Base-by-base conservation (phyloP, 2,888 invertebrate genomes). In the Rhodophaea formosa region DNA sequence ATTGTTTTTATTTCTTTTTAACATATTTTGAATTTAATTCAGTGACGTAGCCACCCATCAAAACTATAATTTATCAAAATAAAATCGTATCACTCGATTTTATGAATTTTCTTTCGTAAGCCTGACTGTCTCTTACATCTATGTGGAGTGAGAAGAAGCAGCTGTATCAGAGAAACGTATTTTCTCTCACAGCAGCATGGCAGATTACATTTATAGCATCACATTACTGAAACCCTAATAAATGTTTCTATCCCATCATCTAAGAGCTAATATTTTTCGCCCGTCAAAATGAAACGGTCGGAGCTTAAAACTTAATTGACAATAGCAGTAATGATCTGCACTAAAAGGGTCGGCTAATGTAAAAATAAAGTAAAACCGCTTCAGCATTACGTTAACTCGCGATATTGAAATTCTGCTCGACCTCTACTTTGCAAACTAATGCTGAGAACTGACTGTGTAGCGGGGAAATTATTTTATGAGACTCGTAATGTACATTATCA, bases 301-400 rank as follows among this genome's bases (percentile, higher is more conserved):
- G 17, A 46, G 46, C 46, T 46, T 23, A 46, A 46, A 23, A 17
- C 46, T 46, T 46, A 46, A 46, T 46, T 46, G 46, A 46, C 39
- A 39, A 39, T 39, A 39, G 49, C 49, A 15, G 49, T 32, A 49
- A 49, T 49, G 49, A 49, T 32, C 32, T 32, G 17, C 49, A 32
- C 47, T 49, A 15, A 49, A 49, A 49, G 49, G 49, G 49, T 15
- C 30, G 30, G 32, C n/a, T 30, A 14, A 29, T 47, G 49, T 8
- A n/a, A 32, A 49, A 49, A 49, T 32, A 15, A 10, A 15, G 49
- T 15, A 47, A 47, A 47, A 29, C 14, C 1, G 47, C 14, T n/a
- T 16, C 17, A 10, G 15, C 16, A 17, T 45, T 45, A 45, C 10
- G 45, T 8, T 45, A 10, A 23, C 46, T 23, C 23, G 10, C 23